Evolutionary conservation across 1,140 invertebrate genomes (phyloP).

Genomic region (Asobara japonica): DNA sequence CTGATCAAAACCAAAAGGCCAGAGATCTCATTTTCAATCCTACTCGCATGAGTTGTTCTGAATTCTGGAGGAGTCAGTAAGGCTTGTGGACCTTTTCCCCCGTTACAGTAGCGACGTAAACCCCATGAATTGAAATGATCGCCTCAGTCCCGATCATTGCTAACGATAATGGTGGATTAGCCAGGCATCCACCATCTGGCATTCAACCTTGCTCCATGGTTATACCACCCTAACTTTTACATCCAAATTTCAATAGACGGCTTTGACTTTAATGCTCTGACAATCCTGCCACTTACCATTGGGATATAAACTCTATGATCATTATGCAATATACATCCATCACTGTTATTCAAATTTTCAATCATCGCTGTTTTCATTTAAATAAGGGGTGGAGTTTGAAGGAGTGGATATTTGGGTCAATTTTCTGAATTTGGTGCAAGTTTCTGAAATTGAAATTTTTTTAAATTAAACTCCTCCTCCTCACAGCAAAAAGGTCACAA

Average conservation of each 20-base stretch:
- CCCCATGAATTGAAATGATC: constrained; percentile 51
- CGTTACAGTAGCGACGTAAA: constrained; percentile 14
- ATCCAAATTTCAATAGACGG: constrained; percentile 25
- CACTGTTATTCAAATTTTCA: not conserved
- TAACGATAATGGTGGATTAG: constrained; percentile 58
- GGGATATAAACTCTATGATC: not conserved
- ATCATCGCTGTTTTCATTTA: not conserved
- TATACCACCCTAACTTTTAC: not conserved
- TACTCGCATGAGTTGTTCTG: constrained; percentile 35
- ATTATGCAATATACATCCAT: constrained; percentile 3
- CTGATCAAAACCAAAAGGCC: constrained; percentile 21
- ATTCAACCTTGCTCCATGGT: constrained; percentile 38
- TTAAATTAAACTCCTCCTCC: too few relatives aligned
- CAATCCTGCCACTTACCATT: not conserved
- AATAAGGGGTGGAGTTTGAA: too few relatives aligned
- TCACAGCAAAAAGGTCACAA: too few relatives aligned
- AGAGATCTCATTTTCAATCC: constrained; percentile 39
- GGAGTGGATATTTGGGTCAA: too few relatives aligned
- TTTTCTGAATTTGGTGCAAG: too few relatives aligned
- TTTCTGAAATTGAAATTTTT: too few relatives aligned
- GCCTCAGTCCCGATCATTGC: constrained; percentile 50
- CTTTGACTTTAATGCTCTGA: constrained; percentile 21
- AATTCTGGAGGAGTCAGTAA: constrained; percentile 27
- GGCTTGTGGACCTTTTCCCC: not conserved
- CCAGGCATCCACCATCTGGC: constrained; percentile 52